phyloP scores from a whole-genome alignment of 1,140 invertebrate species.

The Calosoma granatense region DNA sequence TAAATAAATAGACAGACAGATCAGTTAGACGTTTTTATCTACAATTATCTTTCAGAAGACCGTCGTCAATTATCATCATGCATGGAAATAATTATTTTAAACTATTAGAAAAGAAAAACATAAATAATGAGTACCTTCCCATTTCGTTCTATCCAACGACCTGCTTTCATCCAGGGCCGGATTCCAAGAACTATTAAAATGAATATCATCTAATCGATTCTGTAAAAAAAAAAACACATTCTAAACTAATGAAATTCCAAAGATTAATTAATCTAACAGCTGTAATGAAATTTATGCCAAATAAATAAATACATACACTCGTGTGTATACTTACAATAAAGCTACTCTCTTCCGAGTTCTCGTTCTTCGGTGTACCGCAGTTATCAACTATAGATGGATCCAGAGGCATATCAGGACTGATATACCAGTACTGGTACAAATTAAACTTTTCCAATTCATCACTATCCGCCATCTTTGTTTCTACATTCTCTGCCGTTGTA shows the following conservation, averaged over 20 bases:
- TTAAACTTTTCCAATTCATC: conserved; percentile 34
- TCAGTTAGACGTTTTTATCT: background rate
- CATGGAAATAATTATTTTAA: no score
- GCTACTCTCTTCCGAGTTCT: background rate
- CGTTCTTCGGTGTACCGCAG: background rate
- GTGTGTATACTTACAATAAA: background rate
- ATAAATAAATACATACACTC: no score
- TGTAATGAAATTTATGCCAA: background rate
- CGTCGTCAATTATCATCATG: conserved; percentile 7
- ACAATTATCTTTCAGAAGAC: conserved; percentile 6
- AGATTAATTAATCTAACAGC: background rate
- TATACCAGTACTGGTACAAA: conserved; percentile 42
- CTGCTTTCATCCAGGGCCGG: background rate
- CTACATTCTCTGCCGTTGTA: conserved; percentile 12
- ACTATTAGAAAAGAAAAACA: background rate
- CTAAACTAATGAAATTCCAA: conserved; percentile 9
- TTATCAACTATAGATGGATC: conserved; percentile 33
- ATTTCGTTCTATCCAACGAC: background rate
- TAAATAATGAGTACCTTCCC: background rate
- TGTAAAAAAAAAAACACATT: conserved; percentile 19
- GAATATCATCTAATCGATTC: conserved; percentile 18
- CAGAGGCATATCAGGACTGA: conserved; percentile 37
- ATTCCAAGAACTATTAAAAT: background rate
- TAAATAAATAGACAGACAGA: background rate
- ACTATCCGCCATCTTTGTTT: conserved; percentile 18